Percentiles rank a stretch among this genome's conserved stretches.
Evolutionary conservation across 2,797 vertebrate genomes (phyloP).

Genomic region (Rhinogobio ventralis): DNA sequence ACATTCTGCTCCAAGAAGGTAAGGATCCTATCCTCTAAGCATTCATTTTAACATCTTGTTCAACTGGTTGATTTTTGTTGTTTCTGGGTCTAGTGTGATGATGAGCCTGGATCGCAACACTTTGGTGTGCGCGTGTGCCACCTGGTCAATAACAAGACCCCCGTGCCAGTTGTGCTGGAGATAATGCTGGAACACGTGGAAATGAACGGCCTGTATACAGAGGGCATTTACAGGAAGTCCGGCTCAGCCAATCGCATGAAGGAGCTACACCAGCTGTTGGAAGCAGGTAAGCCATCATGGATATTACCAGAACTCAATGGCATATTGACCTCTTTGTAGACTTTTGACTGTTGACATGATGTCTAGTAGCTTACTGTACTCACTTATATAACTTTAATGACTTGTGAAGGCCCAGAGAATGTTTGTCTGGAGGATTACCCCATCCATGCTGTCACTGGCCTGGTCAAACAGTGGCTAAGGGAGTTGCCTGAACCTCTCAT

Average conservation of each 20-base stretch:
- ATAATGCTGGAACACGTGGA: constrained; percentile 95
- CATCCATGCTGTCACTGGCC: constrained; percentile 94
- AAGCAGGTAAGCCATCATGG: constrained; percentile 78
- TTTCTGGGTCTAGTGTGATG: constrained; percentile 78
- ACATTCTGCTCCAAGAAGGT: constrained; percentile 87
- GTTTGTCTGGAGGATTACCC: constrained; percentile 93
- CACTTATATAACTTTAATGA: neutral
- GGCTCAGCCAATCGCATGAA: constrained; percentile 95
- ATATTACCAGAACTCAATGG: neutral
- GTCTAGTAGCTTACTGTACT: neutral
- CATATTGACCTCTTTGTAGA: neutral
- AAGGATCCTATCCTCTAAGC: neutral
- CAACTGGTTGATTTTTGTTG: neutral
- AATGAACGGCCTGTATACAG: constrained; percentile 96
- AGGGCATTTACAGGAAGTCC: constrained; percentile 98
- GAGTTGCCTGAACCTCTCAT: constrained; percentile 95
- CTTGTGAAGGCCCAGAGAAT: constrained; percentile 79
- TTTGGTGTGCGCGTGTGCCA: constrained; percentile 87
- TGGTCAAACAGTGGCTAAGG: constrained; percentile 96
- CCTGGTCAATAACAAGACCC: constrained; percentile 86
- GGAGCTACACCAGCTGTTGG: constrained; percentile 90
- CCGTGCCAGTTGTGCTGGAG: constrained; percentile 93
- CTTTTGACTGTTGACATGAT: neutral
- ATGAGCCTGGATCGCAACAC: constrained; percentile 81
- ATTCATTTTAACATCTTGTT: neutral